Conservation (phyloP, 1,140 invertebrate genomes). For the Drosophila sturtevanti region DNA sequence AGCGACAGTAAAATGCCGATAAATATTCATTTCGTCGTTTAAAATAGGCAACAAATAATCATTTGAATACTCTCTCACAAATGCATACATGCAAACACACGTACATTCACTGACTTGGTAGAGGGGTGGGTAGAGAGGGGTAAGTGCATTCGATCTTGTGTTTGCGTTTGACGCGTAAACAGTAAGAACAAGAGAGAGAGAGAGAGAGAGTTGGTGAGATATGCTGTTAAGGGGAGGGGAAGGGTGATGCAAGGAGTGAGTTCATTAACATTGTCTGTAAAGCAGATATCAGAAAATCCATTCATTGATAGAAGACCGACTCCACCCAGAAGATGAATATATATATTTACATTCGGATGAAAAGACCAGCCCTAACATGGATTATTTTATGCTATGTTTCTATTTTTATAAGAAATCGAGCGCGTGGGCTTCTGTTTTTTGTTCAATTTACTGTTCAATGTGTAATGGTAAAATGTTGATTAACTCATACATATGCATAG, state of each 20-base stretch:
- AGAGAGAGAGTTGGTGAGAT: too few species aligned
- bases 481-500: slow-evolving; percentile 3
- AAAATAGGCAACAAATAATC: slow-evolving; percentile 6
- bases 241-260: not conserved
- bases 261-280: slow-evolving; percentile 1
- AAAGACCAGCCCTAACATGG: not conserved
- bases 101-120: too few species aligned
- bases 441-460: not conserved
- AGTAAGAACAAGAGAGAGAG: not conserved
- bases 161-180: not conserved
- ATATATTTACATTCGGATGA: too few species aligned
- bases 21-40: slow-evolving; percentile 4
- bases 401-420: not conserved
- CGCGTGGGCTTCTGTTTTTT: not conserved
- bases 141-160: slow-evolving; percentile 11
- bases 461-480: not conserved
- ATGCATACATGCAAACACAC: not conserved
- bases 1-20: not conserved
- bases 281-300: slow-evolving; percentile 5
- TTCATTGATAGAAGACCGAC: not conserved
- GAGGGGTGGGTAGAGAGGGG: not conserved
- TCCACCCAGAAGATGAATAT: not conserved
- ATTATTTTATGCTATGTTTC: not conserved
- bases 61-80: slow-evolving; percentile 7
- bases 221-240: too few species aligned